Percentiles rank a stretch among this genome's conserved stretches.
These are phyloP conservation scores for Drosophila eohydei DNA, from an alignment of 2,888 invertebrate species.

Conservation along the genomic window DNA sequence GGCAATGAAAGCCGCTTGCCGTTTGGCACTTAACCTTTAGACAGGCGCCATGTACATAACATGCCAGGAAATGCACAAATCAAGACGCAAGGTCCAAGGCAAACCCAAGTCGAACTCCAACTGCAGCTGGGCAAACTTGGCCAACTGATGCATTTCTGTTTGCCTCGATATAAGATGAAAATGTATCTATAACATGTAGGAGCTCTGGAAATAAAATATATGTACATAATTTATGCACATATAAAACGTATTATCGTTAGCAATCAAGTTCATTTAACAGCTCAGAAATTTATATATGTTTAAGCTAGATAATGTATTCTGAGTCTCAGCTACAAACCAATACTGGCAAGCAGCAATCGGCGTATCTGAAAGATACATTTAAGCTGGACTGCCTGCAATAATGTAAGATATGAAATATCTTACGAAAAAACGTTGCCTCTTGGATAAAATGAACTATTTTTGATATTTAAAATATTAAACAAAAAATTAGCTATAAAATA, in stretches of 20 bases:
- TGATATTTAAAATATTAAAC: too few relatives aligned
- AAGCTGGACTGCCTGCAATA: too few relatives aligned
- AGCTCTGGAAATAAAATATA: too few relatives aligned
- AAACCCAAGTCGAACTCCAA: conserved; percentile 20
- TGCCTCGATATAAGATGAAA: not conserved
- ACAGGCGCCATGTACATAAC: conserved; percentile 43
- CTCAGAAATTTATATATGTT: not conserved
- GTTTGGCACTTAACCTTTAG: conserved; percentile 67
- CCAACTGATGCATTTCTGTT: conserved; percentile 5
- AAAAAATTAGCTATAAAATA: not conserved
- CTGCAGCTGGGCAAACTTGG: conserved; percentile 6
- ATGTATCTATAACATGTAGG: not conserved
- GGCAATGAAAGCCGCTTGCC: conserved; percentile 41
- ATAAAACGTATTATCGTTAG: not conserved
- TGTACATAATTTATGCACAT: not conserved
- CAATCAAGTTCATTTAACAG: not conserved
- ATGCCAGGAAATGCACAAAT: conserved; percentile 69
- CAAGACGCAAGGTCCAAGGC: conserved; percentile 40
- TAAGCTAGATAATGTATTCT: not conserved
- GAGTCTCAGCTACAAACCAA: not conserved
- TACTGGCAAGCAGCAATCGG: not conserved
- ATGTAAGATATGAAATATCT: not conserved
- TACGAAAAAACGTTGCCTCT: too few relatives aligned
- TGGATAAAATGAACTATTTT: too few relatives aligned
- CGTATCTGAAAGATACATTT: not conserved